Conservation (phyloP, 2,113 vertebrate species). For the Nannospalax galili region DNA sequence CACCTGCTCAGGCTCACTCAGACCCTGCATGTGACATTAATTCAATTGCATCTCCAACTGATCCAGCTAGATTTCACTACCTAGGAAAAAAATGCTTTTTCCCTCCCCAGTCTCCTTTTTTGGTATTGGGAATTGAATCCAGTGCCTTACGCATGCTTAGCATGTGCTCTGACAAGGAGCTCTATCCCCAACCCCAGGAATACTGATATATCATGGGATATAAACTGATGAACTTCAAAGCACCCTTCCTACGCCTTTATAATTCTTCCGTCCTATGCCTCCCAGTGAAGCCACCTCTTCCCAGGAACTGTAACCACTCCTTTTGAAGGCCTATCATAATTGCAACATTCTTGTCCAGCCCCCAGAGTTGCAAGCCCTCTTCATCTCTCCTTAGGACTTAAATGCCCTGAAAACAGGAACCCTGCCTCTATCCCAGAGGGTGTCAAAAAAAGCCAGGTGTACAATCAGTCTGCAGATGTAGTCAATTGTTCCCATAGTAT, state of each 20-base stretch:
- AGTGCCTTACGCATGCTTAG: neutral
- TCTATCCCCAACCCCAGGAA: neutral
- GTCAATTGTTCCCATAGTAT: neutral
- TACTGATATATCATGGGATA: too few species aligned
- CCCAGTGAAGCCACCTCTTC: neutral
- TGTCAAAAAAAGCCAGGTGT: neutral
- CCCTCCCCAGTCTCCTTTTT: neutral
- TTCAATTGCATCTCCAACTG: neutral
- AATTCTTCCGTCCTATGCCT: neutral
- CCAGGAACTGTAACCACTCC: neutral
- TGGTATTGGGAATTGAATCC: neutral
- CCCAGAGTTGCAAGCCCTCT: neutral
- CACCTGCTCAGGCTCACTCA: neutral
- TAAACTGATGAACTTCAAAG: neutral
- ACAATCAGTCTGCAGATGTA: neutral
- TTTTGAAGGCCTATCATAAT: neutral
- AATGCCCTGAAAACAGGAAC: neutral
- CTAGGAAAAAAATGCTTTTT: neutral
- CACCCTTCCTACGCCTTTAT: too few species aligned
- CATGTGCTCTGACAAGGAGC: neutral
- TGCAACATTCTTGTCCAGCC: neutral
- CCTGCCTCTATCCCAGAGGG: neutral
- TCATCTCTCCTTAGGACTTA: neutral
- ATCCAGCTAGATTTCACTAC: neutral
- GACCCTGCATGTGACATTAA: neutral